Evolutionary conservation across 2,888 invertebrate genomes (phyloP).

Genomic region (Anthophora plumipes): DNA sequence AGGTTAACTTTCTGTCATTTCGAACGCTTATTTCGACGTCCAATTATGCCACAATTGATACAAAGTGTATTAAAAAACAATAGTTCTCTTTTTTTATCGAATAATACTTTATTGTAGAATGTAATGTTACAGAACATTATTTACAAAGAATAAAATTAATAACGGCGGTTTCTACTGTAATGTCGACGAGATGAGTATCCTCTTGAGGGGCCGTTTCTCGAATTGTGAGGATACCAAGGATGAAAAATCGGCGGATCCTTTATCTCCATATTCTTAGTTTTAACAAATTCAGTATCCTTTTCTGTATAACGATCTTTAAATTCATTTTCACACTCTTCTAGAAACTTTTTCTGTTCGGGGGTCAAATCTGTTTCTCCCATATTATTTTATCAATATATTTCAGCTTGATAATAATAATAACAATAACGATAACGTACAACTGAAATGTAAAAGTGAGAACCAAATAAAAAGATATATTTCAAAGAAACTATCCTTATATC

Average conservation of each 20-base stretch:
- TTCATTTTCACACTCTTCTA: conserved; percentile 88
- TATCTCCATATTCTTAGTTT: conserved; percentile 82
- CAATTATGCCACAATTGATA: neutral
- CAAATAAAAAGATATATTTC: neutral
- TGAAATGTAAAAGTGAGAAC: conserved; percentile 8
- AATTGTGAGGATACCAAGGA: conserved; percentile 85
- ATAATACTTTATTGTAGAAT: conserved; percentile 22
- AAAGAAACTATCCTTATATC: neutral
- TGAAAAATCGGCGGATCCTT: conserved; percentile 87
- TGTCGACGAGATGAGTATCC: no score
- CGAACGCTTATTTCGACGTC: neutral
- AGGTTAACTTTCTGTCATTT: neutral
- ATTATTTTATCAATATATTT: neutral
- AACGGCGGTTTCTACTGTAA: no score
- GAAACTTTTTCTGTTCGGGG: conserved; percentile 87
- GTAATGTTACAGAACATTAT: neutral
- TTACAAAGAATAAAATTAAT: conserved; percentile 3
- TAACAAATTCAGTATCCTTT: conserved; percentile 88
- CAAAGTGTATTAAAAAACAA: neutral
- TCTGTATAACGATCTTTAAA: conserved; percentile 88
- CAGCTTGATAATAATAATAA: neutral
- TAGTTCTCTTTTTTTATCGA: neutral
- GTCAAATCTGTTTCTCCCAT: conserved; percentile 86
- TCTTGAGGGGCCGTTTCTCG: no score
- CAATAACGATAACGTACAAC: neutral